A percentile compares a stretch with the other conserved stretches of the same genome.
Conservation (phyloP, 2,888 invertebrate species). For the Acrobasis suavella region DNA sequence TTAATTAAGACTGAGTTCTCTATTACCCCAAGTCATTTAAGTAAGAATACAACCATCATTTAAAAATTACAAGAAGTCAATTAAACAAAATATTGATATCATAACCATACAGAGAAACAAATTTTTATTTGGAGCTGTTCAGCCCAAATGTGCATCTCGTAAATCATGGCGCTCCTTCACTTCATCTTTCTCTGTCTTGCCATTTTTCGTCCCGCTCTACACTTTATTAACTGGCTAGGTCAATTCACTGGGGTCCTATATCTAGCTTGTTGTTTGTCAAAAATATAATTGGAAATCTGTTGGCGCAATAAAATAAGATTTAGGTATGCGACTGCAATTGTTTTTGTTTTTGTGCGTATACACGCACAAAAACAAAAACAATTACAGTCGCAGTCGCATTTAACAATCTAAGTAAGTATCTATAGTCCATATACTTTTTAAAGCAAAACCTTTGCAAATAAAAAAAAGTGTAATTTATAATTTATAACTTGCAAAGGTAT, state of each 20-base stretch:
- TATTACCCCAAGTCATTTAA: not conserved
- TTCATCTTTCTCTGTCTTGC: conserved; percentile 66
- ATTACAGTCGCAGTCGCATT: too few relatives aligned
- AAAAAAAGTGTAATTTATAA: too few relatives aligned
- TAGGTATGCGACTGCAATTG: conserved; percentile 14
- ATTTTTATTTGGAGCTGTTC: conserved; percentile 75
- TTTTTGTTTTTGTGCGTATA: conserved; percentile 8
- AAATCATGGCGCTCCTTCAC: conserved; percentile 73
- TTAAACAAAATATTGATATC: conserved; percentile 52
- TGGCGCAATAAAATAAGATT: conserved; percentile 33
- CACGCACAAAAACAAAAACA: too few relatives aligned
- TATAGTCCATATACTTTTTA: too few relatives aligned
- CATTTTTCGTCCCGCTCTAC: conserved; percentile 62
- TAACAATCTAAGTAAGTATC: too few relatives aligned
- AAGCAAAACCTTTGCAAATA: too few relatives aligned
- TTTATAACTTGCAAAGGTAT: too few relatives aligned
- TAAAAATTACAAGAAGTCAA: conserved; percentile 20
- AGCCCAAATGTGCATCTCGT: conserved; percentile 80
- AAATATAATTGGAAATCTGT: conserved; percentile 54
- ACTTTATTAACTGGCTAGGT: conserved; percentile 68
- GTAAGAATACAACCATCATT: not conserved
- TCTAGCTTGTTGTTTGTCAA: conserved; percentile 54
- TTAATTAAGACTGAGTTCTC: too few relatives aligned
- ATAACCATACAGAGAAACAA: conserved; percentile 65
- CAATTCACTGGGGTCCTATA: conserved; percentile 62